These are phyloP conservation scores for Pogonus chalceus DNA, from an alignment of 1,140 invertebrate genomes.

Conservation along the genomic window DNA sequence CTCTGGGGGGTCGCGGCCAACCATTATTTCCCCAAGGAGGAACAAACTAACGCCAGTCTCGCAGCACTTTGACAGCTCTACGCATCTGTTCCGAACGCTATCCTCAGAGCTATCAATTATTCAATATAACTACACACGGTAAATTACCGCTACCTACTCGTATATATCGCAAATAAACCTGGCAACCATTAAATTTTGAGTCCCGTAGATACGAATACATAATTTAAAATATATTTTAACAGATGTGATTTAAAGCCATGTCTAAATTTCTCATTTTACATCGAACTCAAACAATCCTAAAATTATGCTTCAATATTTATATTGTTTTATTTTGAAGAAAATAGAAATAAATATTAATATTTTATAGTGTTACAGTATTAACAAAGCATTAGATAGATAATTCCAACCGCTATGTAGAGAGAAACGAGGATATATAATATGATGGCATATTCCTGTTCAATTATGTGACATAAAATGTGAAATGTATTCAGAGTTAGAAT, in stretches of 20 bases:
- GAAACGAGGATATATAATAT: no score
- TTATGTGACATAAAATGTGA: not conserved
- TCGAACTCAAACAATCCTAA: not conserved
- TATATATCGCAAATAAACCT: not conserved
- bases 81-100: constrained; percentile 5
- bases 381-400: not conserved
- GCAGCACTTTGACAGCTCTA: constrained; percentile 3
- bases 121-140: constrained; percentile 5
- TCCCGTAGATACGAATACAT: no score
- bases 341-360: not conserved
- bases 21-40: constrained; percentile 6
- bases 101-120: constrained; percentile 3
- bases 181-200: constrained; percentile 4
- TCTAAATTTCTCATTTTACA: not conserved
- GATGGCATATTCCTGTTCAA: not conserved
- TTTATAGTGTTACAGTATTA: not conserved
- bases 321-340: not conserved
- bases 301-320: not conserved
- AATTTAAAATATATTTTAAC: not conserved
- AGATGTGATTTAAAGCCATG: not conserved
- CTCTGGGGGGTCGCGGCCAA: not conserved
- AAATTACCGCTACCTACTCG: not conserved
- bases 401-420: no score
- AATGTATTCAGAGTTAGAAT: not conserved
- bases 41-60: constrained; percentile 1